These are phyloP conservation scores for Cacoxenus indagator DNA, from an alignment of 2,888 invertebrate species.

Conservation along the genomic window DNA sequence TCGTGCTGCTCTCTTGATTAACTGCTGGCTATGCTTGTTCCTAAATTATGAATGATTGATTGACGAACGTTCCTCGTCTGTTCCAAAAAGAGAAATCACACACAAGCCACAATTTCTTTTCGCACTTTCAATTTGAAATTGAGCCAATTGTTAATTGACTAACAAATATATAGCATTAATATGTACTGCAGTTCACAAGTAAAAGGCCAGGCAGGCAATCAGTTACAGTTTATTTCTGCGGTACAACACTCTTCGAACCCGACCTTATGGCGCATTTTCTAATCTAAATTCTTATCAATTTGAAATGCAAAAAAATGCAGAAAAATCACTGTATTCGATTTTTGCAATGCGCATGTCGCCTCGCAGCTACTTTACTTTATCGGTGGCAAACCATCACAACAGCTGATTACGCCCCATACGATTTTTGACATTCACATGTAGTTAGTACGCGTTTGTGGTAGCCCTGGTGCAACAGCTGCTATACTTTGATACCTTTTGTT, in stretches of 20 bases:
- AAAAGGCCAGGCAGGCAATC: no score
- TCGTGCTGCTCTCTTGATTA: neutral
- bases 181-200: no score
- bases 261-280: no score
- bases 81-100: neutral
- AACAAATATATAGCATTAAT: no score
- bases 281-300: neutral
- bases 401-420: neutral
- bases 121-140: no score
- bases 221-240: no score
- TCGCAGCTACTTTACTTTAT: neutral
- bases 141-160: neutral
- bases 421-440: constrained; percentile 27
- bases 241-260: no score
- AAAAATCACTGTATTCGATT: neutral
- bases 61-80: no score
- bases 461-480: neutral
- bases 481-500: constrained; percentile 14
- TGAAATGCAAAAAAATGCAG: neutral
- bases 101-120: no score
- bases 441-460: neutral
- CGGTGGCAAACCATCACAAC: no score
- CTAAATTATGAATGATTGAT: constrained; percentile 12
- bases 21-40: constrained; percentile 10
- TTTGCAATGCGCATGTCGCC: neutral